Percentiles rank a stretch among this genome's conserved stretches.
Conservation (phyloP, 2,888 invertebrate genomes). For the Oxystoma pomonae region DNA sequence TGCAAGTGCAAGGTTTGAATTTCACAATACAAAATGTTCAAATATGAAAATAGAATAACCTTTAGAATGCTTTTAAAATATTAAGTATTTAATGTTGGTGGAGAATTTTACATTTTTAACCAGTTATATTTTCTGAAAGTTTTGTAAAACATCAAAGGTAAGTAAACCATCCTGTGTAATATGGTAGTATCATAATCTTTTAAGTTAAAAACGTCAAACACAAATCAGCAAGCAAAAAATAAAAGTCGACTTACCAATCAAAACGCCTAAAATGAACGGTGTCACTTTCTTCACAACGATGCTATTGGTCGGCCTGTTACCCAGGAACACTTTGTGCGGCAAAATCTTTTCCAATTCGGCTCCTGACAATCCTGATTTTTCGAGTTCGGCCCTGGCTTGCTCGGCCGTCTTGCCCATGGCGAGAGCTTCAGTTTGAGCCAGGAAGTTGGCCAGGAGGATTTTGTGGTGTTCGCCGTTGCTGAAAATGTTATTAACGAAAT, state of each 20-base stretch:
- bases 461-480: constrained; percentile 81
- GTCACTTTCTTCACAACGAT: constrained; percentile 88
- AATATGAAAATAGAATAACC: too few relatives aligned
- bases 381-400: constrained; percentile 74
- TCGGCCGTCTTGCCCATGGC: constrained; percentile 62
- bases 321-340: constrained; percentile 95
- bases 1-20: too few relatives aligned
- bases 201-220: neutral
- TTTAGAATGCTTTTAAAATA: too few relatives aligned
- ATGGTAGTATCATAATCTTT: too few relatives aligned
- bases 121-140: too few relatives aligned
- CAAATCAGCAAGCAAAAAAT: neutral
- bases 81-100: too few relatives aligned
- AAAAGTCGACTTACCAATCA: constrained; percentile 70
- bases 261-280: constrained; percentile 88
- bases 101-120: too few relatives aligned
- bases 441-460: constrained; percentile 92
- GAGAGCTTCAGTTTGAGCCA: constrained; percentile 97
- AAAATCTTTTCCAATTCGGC: constrained; percentile 74
- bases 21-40: too few relatives aligned
- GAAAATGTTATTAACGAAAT: constrained; percentile 40
- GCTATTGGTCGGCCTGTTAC: constrained; percentile 96
- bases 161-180: too few relatives aligned
- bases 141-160: too few relatives aligned
- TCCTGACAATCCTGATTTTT: constrained; percentile 69